Evolutionary conservation across 1,140 invertebrate species (phyloP).

Genomic region (Sitophilus oryzae): DNA sequence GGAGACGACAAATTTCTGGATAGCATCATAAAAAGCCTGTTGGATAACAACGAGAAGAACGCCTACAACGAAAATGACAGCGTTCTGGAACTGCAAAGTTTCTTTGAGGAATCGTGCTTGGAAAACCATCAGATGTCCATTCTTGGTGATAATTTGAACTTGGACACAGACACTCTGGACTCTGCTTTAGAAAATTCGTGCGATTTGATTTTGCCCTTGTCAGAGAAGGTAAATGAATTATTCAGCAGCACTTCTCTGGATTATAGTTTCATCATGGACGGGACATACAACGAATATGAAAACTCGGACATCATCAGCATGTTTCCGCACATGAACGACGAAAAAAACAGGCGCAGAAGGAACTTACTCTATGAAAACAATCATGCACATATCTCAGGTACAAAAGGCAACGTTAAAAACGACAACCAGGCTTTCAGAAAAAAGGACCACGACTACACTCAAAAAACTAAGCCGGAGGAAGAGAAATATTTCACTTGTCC

Average conservation of each 20-base stretch:
- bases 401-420: slow-evolving; percentile 16
- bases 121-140: slow-evolving; percentile 30
- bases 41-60: slow-evolving; percentile 19
- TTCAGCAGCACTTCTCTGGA: slow-evolving; percentile 18
- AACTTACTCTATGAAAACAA: slow-evolving; percentile 39
- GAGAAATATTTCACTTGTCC: slow-evolving; percentile 52
- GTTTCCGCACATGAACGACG: slow-evolving; percentile 41
- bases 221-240: slow-evolving; percentile 21
- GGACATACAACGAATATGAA: slow-evolving; percentile 8
- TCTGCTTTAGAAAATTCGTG: slow-evolving; percentile 10
- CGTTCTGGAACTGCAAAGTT: slow-evolving; percentile 16
- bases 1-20: slow-evolving; percentile 30
- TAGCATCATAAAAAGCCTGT: slow-evolving; percentile 27
- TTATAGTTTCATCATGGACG: slow-evolving; percentile 17
- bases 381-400: slow-evolving; percentile 9
- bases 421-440: slow-evolving; percentile 17
- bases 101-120: slow-evolving; percentile 19
- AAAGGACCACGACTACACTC: slow-evolving; percentile 35
- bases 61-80: slow-evolving; percentile 8
- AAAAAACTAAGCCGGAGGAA: slow-evolving; percentile 35
- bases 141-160: slow-evolving; percentile 33
- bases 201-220: slow-evolving; percentile 21
- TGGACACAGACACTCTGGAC: slow-evolving; percentile 17
- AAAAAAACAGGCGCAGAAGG: slow-evolving; percentile 38
- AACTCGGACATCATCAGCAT: slow-evolving; percentile 31